A percentile compares a stretch with the other conserved stretches of the same genome.
These are phyloP conservation scores for Pteropus alecto DNA, from an alignment of 2,113 vertebrate species.

Conservation along the genomic window DNA sequence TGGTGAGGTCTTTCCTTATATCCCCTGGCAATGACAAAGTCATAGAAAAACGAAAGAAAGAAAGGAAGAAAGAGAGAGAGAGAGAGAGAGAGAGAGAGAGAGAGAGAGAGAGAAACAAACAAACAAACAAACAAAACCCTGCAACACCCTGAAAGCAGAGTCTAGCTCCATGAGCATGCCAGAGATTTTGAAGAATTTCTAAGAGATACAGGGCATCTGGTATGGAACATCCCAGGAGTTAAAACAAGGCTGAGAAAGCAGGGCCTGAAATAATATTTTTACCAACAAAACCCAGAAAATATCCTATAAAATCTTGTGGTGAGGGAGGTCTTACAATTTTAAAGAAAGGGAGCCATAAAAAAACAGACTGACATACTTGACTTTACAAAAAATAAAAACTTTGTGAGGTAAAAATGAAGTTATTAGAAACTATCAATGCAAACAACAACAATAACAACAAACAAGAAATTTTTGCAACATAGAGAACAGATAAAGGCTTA, in stretches of 20 bases:
- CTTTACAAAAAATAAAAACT: background rate
- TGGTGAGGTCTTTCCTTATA: background rate
- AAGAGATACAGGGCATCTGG: background rate
- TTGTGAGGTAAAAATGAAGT: background rate
- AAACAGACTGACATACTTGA: background rate
- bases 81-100: no score
- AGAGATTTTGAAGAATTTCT: background rate
- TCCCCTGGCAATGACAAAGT: background rate
- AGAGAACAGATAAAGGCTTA: background rate
- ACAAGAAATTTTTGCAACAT: background rate
- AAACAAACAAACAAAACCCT: no score
- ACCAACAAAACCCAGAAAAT: background rate
- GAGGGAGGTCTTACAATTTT: background rate
- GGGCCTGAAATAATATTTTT: background rate
- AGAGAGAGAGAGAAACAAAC: no score
- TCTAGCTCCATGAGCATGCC: fast-evolving
- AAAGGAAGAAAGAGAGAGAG: no score
- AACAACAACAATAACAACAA: background rate
- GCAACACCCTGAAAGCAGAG: background rate
- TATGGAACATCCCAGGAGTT: background rate
- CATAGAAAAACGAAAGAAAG: background rate
- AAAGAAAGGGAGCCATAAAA: background rate
- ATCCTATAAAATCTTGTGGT: background rate
- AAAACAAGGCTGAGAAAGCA: background rate
- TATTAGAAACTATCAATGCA: background rate